Conservation (phyloP, 2,113 vertebrate species). For the Accipiter virgatus region DNA sequence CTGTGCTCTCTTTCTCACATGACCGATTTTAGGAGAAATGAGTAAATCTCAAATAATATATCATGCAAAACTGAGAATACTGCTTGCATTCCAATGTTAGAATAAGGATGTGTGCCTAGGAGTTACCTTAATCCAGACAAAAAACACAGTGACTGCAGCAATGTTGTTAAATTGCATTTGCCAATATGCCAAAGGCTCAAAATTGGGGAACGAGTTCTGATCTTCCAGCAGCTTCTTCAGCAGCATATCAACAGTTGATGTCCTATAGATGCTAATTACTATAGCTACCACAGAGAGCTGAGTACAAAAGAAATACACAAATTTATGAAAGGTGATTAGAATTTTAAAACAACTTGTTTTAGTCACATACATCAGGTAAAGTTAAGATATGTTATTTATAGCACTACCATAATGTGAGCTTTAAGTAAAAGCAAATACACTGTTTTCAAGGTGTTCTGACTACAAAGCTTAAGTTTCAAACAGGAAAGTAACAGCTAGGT, state of each 20-base stretch:
- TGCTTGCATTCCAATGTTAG: not conserved
- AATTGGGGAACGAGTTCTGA: slow-evolving; percentile 84
- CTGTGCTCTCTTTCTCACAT: not conserved
- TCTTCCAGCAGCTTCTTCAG: slow-evolving; percentile 85
- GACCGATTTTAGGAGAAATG: not conserved
- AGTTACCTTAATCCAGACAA: slow-evolving; percentile 95
- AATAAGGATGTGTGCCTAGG: not conserved
- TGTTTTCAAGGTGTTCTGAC: not conserved
- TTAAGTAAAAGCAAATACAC: not conserved
- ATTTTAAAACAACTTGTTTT: not conserved
- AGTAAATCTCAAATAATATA: not conserved
- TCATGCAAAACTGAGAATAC: not conserved
- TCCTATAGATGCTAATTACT: slow-evolving; percentile 86
- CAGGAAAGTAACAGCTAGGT: not conserved
- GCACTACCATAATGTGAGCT: not conserved
- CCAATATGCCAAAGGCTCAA: slow-evolving; percentile 87
- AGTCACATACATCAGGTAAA: not conserved
- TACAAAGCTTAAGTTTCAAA: not conserved
- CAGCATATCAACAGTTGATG: slow-evolving; percentile 76
- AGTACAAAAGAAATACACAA: not conserved
- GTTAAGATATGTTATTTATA: not conserved
- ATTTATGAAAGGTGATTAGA: not conserved
- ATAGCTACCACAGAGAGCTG: slow-evolving; percentile 88
- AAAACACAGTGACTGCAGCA: slow-evolving; percentile 89
- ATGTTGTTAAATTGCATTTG: slow-evolving; percentile 93